Evolutionary conservation across 2,113 vertebrate species (phyloP).

Genomic region (Oriolus oriolus): DNA sequence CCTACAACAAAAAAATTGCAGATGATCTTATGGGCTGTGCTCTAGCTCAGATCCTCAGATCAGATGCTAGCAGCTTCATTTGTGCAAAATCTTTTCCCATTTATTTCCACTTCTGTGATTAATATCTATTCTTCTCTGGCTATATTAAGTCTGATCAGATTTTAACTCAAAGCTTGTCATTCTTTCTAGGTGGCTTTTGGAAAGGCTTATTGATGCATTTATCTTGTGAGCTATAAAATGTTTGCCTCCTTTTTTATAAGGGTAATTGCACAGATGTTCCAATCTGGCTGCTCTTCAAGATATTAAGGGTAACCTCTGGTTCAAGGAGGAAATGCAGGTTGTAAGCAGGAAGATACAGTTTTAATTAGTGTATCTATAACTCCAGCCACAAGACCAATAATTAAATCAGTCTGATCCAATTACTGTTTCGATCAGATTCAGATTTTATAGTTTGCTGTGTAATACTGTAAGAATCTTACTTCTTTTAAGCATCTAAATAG

Average conservation of each 20-base stretch:
- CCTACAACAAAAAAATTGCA: neutral
- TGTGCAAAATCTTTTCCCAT: neutral
- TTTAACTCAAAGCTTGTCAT: neutral
- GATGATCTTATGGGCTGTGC: neutral
- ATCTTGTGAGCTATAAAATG: neutral
- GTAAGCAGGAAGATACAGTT: neutral
- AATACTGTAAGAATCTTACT: neutral
- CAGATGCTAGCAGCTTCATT: neutral
- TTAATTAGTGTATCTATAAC: neutral
- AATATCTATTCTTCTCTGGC: neutral
- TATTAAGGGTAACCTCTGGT: neutral
- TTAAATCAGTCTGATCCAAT: neutral
- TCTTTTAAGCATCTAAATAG: neutral
- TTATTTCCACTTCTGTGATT: neutral
- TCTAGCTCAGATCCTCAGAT: neutral
- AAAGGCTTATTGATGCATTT: neutral
- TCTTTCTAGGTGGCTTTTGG: neutral
- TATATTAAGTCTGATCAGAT: neutral
- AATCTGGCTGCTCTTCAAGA: neutral
- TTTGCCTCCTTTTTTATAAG: neutral
- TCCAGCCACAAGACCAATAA: neutral
- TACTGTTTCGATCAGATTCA: neutral
- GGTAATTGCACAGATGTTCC: neutral
- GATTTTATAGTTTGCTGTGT: neutral
- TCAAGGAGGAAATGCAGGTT: neutral